Base-by-base conservation (phyloP, 2,113 vertebrate genomes). In the Pomatostomus ruficeps region DNA sequence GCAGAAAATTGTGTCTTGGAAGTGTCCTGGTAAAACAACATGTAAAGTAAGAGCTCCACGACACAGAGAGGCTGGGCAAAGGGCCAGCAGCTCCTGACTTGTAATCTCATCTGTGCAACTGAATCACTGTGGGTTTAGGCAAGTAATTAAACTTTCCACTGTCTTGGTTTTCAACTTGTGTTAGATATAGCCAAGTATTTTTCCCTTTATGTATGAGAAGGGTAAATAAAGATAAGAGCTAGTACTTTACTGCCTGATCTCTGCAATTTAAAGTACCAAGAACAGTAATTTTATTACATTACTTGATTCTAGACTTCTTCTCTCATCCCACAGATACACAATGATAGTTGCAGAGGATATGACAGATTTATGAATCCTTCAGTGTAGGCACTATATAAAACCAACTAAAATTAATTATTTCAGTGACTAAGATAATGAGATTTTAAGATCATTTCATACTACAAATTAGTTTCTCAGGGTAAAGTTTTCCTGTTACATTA, bases 81-180 rank as follows among this genome's bases (percentile, higher is more conserved):
- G 35, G 59, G 88, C 94, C 95, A 96, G 74, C 46, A 80, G 35
- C 67, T 94, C 72, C 88, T 8, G 61, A 74, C 29, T 20, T 90
- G 91, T 94, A 93, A 93, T 90, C 85, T 91, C 88, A 94, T 83
- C 93, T 77, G 24, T 77, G 75, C 91, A 96, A 96, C 84, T 63
- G 94, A 97, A 91, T 91, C 91, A 83, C 84, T 76, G 81, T 80
- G 81, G 88, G 59, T 94, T 88, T 55, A 94, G 82, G 81, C 67
- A 85, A 93, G 74, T 90, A 96, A 94, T 95, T 95, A 96, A 96
- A 87, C 78, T 96, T 91, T 91, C 89, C 82, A 89, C 77, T 85
- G 93, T 91, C 91, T 96, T 96, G 36, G 46, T 82, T 93, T 97
- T 85, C 91, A 82, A 63, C 45, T 82, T 66, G 24, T 40, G 38